Percentiles rank a stretch among this genome's conserved stretches.
These are phyloP conservation scores for Mylabris phalerata DNA, from an alignment of 1,140 invertebrate species.

Conservation along the genomic window DNA sequence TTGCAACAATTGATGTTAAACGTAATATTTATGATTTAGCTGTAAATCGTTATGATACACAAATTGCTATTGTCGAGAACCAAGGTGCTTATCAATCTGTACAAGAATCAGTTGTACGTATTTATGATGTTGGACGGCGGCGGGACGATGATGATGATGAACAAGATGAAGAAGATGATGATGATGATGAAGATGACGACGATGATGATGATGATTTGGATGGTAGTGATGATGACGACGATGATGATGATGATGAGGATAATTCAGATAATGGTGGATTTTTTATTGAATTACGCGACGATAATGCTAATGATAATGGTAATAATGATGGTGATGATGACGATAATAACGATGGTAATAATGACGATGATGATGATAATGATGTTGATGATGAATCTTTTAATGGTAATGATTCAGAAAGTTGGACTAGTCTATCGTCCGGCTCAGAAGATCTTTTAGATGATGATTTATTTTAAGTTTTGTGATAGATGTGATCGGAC, in stretches of 20 bases:
- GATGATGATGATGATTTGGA: slow-evolving; percentile 46
- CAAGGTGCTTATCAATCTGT: slow-evolving; percentile 64
- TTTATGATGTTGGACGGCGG: slow-evolving; percentile 73
- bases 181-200: slow-evolving; percentile 46
- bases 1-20: slow-evolving; percentile 47
- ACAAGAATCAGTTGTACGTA: slow-evolving; percentile 74
- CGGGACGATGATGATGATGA: slow-evolving; percentile 69
- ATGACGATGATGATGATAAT: too few species aligned
- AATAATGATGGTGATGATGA: slow-evolving; percentile 37
- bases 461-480: slow-evolving; percentile 2
- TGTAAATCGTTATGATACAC: slow-evolving; percentile 67
- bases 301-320: slow-evolving; percentile 47
- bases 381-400: too few species aligned
- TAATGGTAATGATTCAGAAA: slow-evolving; percentile 5
- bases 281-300: slow-evolving; percentile 19
- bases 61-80: slow-evolving; percentile 80
- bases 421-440: slow-evolving; percentile 18
- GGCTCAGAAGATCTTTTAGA: slow-evolving; percentile 17
- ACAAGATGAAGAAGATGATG: slow-evolving; percentile 67
- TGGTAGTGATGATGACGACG: slow-evolving; percentile 17
- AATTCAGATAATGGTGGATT: slow-evolving; percentile 5
- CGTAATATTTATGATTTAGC: slow-evolving; percentile 67
- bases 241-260: background rate
- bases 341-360: slow-evolving; percentile 11
- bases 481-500: too few species aligned